Percentiles rank a stretch among this genome's conserved stretches.
Conservation (phyloP, 2,888 invertebrate genomes). For the Tachina fera region DNA sequence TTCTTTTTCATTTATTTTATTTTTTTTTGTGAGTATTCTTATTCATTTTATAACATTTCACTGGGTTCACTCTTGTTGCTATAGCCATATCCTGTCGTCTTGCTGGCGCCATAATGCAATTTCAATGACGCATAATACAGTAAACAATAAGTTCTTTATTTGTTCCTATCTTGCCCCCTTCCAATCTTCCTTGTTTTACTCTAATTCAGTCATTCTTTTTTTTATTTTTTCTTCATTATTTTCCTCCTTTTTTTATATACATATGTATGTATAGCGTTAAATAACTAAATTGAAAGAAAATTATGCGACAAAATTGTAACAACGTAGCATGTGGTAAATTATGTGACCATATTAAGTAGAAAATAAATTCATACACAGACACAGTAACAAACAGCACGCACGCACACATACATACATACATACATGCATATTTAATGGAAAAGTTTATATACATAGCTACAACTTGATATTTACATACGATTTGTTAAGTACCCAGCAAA, state of each 20-base stretch:
- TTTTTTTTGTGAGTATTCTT: constrained; percentile 4
- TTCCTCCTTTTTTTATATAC: constrained; percentile 30
- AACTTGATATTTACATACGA: constrained; percentile 1
- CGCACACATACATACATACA: background rate
- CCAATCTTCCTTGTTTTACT: background rate
- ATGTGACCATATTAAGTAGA: constrained; percentile 67
- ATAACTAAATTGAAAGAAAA: constrained; percentile 72
- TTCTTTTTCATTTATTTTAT: constrained; percentile 2
- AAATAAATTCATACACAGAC: constrained; percentile 24
- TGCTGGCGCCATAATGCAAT: constrained; percentile 73
- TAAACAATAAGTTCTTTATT: constrained; percentile 65
- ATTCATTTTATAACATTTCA: constrained; percentile 24
- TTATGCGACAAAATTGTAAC: constrained; percentile 72
- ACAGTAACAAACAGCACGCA: background rate
- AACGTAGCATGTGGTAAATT: constrained; percentile 72
- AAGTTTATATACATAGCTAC: background rate
- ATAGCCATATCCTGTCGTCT: constrained; percentile 69
- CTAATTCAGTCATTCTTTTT: constrained; percentile 20
- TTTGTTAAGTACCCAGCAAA: background rate
- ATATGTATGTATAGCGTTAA: constrained; percentile 67
- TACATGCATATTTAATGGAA: constrained; percentile 11
- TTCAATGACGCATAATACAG: constrained; percentile 71
- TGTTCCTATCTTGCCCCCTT: constrained; percentile 5
- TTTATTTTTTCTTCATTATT: constrained; percentile 31
- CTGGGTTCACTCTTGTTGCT: constrained; percentile 54